Percentiles rank a stretch among this genome's conserved stretches.
Evolutionary conservation across 2,797 vertebrate species (phyloP).

Genomic region (Enteromius thamalakanensis): DNA sequence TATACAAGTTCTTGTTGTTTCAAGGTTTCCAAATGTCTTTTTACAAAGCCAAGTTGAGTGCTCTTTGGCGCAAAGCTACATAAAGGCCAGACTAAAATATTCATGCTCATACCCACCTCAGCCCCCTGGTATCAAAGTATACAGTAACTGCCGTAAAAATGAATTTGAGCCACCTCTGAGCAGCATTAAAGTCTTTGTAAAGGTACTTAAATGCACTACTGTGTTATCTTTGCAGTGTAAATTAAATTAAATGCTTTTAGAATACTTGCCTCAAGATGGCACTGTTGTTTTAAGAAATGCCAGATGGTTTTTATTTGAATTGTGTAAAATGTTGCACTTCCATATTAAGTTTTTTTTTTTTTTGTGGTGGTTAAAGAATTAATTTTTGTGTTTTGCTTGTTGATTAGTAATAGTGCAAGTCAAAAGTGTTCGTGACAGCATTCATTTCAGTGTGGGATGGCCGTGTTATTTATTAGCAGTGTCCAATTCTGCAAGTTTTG

Average conservation of each 20-base stretch:
- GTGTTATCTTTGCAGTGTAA: not conserved
- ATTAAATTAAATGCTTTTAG: not conserved
- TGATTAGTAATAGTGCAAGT: not conserved
- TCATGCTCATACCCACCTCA: not conserved
- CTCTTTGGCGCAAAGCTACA: not conserved
- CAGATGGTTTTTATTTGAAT: not conserved
- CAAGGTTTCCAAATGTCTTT: too few species aligned
- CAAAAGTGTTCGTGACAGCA: not conserved
- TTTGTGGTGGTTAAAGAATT: not conserved
- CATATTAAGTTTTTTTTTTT: not conserved
- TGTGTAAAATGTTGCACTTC: not conserved
- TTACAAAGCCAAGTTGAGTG: too few species aligned
- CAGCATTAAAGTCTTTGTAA: not conserved
- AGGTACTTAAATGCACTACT: not conserved
- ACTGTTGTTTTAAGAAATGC: not conserved
- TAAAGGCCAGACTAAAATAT: not conserved
- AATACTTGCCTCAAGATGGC: conserved; percentile 25
- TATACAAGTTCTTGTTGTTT: too few species aligned
- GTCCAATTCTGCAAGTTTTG: not conserved
- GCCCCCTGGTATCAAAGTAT: not conserved
- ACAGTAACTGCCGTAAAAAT: not conserved
- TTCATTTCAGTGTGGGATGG: not conserved
- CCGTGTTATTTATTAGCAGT: not conserved
- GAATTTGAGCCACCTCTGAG: not conserved
- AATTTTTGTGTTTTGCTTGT: not conserved